Evolutionary conservation across 2,113 vertebrate species (phyloP).

Genomic region (Scytalopus superciliaris): DNA sequence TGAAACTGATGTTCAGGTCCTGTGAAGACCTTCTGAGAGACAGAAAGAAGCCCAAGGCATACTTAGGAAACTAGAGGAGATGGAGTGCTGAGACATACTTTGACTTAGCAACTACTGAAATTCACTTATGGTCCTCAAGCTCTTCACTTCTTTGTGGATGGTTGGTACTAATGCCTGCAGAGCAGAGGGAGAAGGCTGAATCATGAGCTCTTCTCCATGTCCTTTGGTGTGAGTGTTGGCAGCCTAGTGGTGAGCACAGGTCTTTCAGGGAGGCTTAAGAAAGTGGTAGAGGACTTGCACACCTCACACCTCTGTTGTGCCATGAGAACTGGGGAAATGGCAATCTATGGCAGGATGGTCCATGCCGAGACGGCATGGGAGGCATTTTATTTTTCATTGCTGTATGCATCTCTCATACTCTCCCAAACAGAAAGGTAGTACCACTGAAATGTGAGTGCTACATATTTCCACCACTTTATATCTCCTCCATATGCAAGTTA

Average conservation of each 20-base stretch:
- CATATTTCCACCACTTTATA: not conserved
- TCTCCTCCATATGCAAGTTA: fast-evolving
- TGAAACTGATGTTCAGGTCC: not conserved
- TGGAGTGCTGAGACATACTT: not conserved
- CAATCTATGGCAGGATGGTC: not conserved
- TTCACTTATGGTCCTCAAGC: not conserved
- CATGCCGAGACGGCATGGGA: not conserved
- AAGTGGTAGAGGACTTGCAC: not conserved
- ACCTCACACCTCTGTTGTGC: not conserved
- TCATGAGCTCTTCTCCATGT: not conserved
- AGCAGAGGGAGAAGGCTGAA: not conserved
- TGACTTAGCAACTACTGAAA: not conserved
- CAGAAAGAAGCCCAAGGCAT: not conserved
- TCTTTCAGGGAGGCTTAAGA: not conserved
- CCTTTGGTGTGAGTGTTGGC: not conserved
- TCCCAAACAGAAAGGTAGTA: not conserved
- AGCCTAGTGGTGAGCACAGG: not conserved
- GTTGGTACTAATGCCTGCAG: not conserved
- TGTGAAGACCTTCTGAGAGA: not conserved
- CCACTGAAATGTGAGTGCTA: fast-evolving
- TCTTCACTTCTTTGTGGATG: not conserved
- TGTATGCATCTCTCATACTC: not conserved
- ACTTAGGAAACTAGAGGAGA: not conserved
- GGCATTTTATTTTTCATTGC: not conserved
- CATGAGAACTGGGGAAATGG: not conserved